Percentiles rank a stretch among this genome's conserved stretches.
Conservation (phyloP, 2,797 vertebrate species). For the Periophthalmus magnuspinnatus region DNA sequence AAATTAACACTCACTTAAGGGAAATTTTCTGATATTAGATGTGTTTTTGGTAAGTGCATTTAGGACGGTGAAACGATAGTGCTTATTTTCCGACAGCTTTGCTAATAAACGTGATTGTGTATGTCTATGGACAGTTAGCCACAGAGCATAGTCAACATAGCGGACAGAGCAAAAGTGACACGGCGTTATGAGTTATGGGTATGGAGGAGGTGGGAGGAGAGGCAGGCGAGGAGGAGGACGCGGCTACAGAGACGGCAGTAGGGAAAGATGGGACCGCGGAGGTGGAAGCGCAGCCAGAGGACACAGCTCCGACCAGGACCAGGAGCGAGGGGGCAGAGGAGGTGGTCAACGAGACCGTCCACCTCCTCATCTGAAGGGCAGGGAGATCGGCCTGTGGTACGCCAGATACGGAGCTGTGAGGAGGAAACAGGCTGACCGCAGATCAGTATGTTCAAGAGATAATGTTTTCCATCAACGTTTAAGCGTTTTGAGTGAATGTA, state of each 20-base stretch:
- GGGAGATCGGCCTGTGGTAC: constrained; percentile 96
- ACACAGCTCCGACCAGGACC: constrained; percentile 56
- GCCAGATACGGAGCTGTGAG: constrained; percentile 86
- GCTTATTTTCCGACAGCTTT: not conserved
- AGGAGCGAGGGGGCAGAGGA: constrained; percentile 55
- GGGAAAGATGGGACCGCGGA: constrained; percentile 66
- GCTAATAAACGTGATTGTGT: not conserved
- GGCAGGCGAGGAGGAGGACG: constrained; percentile 57
- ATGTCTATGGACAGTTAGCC: not conserved
- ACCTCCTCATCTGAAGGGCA: constrained; percentile 89
- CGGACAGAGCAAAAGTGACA: not conserved
- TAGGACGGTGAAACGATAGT: not conserved
- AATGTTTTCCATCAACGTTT: too few species aligned
- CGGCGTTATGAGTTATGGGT: constrained; percentile 70
- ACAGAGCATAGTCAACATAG: not conserved
- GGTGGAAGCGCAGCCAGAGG: constrained; percentile 54
- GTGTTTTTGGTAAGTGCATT: not conserved
- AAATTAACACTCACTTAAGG: not conserved
- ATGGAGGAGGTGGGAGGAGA: constrained; percentile 58
- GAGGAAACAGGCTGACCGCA: constrained; percentile 81
- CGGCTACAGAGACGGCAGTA: constrained; percentile 62
- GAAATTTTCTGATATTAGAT: not conserved
- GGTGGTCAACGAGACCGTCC: constrained; percentile 80
- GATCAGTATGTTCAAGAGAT: constrained; percentile 63
- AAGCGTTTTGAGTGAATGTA: not conserved